Conservation (phyloP, 2,797 vertebrate species). For the Sebastes baramenuke region DNA sequence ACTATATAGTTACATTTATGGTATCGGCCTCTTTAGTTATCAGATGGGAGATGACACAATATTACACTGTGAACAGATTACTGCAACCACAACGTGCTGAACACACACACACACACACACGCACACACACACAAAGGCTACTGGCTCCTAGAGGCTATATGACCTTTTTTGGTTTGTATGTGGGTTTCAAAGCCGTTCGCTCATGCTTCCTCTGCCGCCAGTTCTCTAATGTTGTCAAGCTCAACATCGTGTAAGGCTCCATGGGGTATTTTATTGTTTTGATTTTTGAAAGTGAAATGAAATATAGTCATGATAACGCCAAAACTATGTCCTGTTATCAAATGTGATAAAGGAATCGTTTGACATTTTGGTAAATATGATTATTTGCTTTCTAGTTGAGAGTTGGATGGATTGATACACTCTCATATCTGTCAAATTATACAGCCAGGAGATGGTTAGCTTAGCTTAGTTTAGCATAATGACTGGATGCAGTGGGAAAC, state of each 20-base stretch:
- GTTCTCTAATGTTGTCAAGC: not conserved
- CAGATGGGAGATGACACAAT: not conserved
- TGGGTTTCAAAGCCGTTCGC: not conserved
- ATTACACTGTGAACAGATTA: not conserved
- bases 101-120: not conserved
- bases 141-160: not conserved
- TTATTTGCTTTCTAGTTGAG: not conserved
- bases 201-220: not conserved
- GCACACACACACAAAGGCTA: not conserved
- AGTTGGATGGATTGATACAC: not conserved
- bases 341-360: not conserved
- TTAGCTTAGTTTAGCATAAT: not conserved
- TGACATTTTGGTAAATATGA: not conserved
- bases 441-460: not conserved
- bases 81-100: not conserved
- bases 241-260: not conserved
- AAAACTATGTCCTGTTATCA: not conserved
- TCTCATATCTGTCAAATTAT: not conserved
- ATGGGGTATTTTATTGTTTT: not conserved
- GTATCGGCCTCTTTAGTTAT: not conserved
- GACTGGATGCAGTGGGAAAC: not conserved
- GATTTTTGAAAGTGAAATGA: not conserved
- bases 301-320: not conserved
- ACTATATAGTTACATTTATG: not conserved
- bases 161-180: conserved; percentile 6